Conservation (phyloP, 2,888 invertebrate species). For the Artemia sinica region DNA sequence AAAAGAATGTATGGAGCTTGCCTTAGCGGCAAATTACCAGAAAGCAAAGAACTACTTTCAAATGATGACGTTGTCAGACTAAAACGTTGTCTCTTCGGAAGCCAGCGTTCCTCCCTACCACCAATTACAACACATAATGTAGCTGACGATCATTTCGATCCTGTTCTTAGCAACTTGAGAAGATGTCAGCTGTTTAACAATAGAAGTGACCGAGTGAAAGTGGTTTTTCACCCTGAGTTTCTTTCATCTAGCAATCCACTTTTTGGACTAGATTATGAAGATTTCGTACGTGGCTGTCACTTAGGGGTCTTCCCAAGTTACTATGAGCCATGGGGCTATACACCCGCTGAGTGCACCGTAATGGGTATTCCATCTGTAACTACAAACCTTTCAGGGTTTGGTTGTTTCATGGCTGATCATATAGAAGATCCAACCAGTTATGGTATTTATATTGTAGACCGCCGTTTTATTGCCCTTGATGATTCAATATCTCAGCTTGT, state of each 20-base stretch:
- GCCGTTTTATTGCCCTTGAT: slow-evolving; percentile 72
- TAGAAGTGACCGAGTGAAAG: slow-evolving; percentile 82
- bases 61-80: slow-evolving; percentile 87
- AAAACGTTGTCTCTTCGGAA: slow-evolving; percentile 83
- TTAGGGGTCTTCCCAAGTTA: slow-evolving; percentile 97
- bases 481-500: slow-evolving; percentile 79
- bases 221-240: slow-evolving; percentile 98
- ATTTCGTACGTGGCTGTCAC: slow-evolving; percentile 97
- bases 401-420: slow-evolving; percentile 96
- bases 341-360: slow-evolving; percentile 97
- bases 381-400: slow-evolving; percentile 92
- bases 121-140: slow-evolving; percentile 98
- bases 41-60: slow-evolving; percentile 56
- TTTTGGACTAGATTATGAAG: slow-evolving; percentile 94
- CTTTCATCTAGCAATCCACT: slow-evolving; percentile 90
- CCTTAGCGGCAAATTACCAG: slow-evolving; percentile 74
- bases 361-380: slow-evolving; percentile 99
- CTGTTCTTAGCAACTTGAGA: slow-evolving; percentile 66
- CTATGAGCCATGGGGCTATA: slow-evolving; percentile 99
- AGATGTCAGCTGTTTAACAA: slow-evolving; percentile 88
- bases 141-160: slow-evolving; percentile 68
- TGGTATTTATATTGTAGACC: too few relatives aligned
- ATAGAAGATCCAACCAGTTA: slow-evolving; percentile 92
- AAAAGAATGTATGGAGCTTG: slow-evolving; percentile 64
- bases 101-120: slow-evolving; percentile 71